Base-by-base conservation (phyloP, 30 jellyfish, hydroid and myxozoan genomes). In the Turritopsis dohrnii region DNA sequence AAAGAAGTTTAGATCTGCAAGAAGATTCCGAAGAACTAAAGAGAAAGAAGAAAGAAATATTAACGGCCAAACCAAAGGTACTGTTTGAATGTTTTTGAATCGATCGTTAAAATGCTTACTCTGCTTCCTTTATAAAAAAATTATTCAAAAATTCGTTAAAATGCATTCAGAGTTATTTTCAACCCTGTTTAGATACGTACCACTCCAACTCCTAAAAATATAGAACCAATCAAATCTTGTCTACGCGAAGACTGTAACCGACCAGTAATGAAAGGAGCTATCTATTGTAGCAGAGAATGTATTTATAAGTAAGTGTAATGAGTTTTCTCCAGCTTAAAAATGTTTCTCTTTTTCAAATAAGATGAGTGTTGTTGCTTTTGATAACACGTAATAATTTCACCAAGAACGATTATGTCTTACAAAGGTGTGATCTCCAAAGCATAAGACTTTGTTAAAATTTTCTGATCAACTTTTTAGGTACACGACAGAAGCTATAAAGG, bases 251-350 rank as follows among this genome's bases (percentile, higher is more conserved):
- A 81, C 1, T 93, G 98, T 75, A 80, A 72, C 20, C 85, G 81
- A 81, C 86, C 86, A 26, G 94, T 92, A 5, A 79, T 93, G 98
- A 88, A 86, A 76, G 94, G 87, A 65, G 89, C 98, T 22, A 90
- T 93, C 72, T 93, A 93, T 72, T 93, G 98, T 85, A 88, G 96
- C 84, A 72, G 87, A 72, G 96, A 87, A 25, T 93, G 98, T 86
- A 93, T 93, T 23, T 52, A 91, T 13, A 93, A 90, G 98, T 93
- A 53, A 65, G 92, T 28, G 28, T 0, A 16, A 26, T 8, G 8
- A 27, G 0, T 23, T 69, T 69, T 41, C 5, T 41, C 13, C 13
- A 41, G 5, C 13, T 3, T 41, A 41, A 5, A 3, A 5, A 41
- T 41, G 13, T 41, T 41, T 41, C 13, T 13, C 13, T 5, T 41